These are phyloP conservation scores for Gandaritis pyraliata DNA, from an alignment of 2,888 invertebrate species.

Conservation along the genomic window DNA sequence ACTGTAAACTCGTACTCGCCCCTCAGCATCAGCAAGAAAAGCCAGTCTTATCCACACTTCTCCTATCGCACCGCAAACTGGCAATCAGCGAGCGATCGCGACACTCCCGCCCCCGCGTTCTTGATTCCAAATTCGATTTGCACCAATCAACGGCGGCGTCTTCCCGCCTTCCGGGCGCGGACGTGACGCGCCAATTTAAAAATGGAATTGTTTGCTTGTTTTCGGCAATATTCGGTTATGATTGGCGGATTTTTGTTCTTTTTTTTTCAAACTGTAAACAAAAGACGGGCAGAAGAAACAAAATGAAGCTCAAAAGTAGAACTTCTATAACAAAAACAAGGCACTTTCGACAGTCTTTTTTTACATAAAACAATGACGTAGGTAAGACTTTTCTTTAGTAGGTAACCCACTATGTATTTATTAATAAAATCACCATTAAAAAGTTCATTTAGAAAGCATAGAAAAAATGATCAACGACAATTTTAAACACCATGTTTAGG, in stretches of 20 bases:
- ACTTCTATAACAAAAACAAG: too few species aligned
- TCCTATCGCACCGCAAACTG: constrained; percentile 77
- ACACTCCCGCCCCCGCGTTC: constrained; percentile 58
- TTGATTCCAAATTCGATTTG: constrained; percentile 84
- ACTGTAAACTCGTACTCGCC: too few species aligned
- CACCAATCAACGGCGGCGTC: constrained; percentile 83
- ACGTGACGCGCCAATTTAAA: constrained; percentile 60
- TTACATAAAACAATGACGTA: too few species aligned
- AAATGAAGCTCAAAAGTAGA: too few species aligned
- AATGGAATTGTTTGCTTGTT: constrained; percentile 37
- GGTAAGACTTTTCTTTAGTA: too few species aligned
- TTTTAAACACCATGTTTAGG: too few species aligned
- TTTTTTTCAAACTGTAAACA: background rate
- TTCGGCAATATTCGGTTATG: constrained; percentile 12
- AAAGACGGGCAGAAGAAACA: background rate
- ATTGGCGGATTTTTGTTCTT: constrained; percentile 14
- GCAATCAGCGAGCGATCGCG: constrained; percentile 84
- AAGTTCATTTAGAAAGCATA: too few species aligned
- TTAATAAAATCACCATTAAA: too few species aligned
- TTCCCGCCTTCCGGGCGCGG: constrained; percentile 78
- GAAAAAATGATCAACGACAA: too few species aligned
- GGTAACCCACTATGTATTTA: too few species aligned
- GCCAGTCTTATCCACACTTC: constrained; percentile 38
- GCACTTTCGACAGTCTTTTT: too few species aligned
- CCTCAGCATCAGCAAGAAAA: too few species aligned